Evolutionary conservation across 2,888 invertebrate species (phyloP), one percentile per base, ranked within the genome.

Genomic region (Rhagium mordax): DNA sequence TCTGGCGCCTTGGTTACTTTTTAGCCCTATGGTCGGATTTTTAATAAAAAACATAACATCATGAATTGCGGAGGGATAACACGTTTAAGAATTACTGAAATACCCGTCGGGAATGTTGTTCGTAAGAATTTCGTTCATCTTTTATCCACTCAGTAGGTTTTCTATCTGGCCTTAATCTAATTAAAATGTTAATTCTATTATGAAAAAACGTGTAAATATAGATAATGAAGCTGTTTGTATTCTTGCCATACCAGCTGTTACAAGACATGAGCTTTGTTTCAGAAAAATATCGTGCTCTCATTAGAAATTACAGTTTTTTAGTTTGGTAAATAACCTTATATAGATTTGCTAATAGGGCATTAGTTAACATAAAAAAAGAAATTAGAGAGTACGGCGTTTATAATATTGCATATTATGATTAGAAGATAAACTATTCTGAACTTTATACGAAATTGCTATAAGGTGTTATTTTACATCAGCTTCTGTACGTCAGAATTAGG

Each of bases 141-240:
- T 1, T 18, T 18, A 51, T 51, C 18, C 51, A 18, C 18, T 51
- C 18, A 51, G 51, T 51, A 20, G 6, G 8, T 16, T 51, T 51
- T 51, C 51, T 51, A 8, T 51, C 51, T 51, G 20, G 51, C 41
- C 41, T 41, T 41, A 41, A 41, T 41, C 2, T 51, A 51, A 51
- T 51, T 51, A 51, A 51, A 51, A 51, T 51, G 51, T 18, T 51
- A 51, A 51, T 51, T 51, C 51, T 16, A 51, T 51, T 51, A 51
- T 41, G 51, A 51, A 51, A 51, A 51, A 51, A 51, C 51, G 51
- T 20, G 51, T 51, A 51, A 51, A 51, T 51, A 20, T 16, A 51
- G 18, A 13, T 51, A 51, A 51, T 51, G 20, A 51, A 51, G 51
- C 51, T 20, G 20, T 51, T 51, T 51, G 18, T 51, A 51, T 51